Conservation (phyloP, 2,797 vertebrate species). For the Danio aesculapii region DNA sequence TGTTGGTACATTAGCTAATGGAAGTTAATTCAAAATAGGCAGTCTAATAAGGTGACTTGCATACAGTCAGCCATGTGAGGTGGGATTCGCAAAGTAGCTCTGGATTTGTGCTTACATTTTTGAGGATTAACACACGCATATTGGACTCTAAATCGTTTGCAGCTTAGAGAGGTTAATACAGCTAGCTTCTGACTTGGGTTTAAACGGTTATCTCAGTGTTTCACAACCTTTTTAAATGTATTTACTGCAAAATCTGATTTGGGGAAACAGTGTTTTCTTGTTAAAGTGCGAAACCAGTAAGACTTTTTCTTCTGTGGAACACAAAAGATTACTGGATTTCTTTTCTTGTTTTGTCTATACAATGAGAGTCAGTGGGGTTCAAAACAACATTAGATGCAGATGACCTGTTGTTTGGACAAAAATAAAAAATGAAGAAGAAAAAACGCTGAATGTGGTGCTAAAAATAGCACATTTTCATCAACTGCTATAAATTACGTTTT, state of each 20-base stretch:
- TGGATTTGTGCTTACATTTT: background rate
- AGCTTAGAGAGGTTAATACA: constrained; percentile 15
- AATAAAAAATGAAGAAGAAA: background rate
- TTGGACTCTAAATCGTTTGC: background rate
- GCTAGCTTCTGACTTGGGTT: constrained; percentile 1
- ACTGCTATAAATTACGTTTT: too few species aligned
- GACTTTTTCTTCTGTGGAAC: background rate
- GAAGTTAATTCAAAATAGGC: constrained; percentile 6
- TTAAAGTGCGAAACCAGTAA: background rate
- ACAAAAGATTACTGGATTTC: background rate
- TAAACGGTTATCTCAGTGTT: constrained; percentile 9
- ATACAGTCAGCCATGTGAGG: background rate
- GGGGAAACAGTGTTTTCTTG: background rate
- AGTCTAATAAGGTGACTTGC: background rate
- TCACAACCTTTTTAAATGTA: background rate
- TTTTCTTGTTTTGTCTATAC: background rate
- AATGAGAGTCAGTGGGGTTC: background rate
- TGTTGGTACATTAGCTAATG: constrained; percentile 5
- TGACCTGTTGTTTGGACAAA: background rate
- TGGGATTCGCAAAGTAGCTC: background rate
- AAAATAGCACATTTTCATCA: too few species aligned
- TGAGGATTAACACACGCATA: constrained; percentile 5
- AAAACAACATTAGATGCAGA: background rate
- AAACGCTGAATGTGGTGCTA: background rate
- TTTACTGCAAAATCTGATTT: constrained; percentile 2